These are phyloP conservation scores for Seriola dumerili DNA, from an alignment of 2,113 vertebrate genomes.

Conservation along the genomic window DNA sequence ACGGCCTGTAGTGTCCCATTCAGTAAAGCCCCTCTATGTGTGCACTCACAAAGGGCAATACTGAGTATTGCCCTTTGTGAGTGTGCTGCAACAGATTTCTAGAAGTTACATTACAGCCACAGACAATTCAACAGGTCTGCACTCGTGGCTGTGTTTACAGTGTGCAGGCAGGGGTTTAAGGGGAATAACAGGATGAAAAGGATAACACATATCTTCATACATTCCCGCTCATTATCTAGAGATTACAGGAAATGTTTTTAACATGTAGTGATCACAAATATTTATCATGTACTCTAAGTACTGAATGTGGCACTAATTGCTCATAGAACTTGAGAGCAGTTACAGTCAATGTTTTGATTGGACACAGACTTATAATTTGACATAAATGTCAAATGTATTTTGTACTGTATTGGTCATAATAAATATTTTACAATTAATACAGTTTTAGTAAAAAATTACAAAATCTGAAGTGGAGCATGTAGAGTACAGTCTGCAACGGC, in stretches of 20 bases:
- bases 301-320: not conserved
- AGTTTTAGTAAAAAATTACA: not conserved
- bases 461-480: not conserved
- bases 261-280: conserved; percentile 21
- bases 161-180: conserved; percentile 10
- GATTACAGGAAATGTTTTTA: conserved; percentile 8
- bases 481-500: not conserved
- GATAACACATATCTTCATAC: conserved; percentile 2
- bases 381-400: conserved; percentile 11
- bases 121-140: conserved; percentile 12
- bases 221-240: conserved; percentile 18
- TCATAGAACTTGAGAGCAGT: conserved; percentile 4
- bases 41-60: not conserved
- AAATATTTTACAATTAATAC: not conserved
- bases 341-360: conserved; percentile 9
- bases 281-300: not conserved
- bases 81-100: conserved; percentile 22
- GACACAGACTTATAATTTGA: conserved; percentile 24
- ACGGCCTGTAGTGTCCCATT: not conserved
- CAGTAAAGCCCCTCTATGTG: conserved; percentile 28
- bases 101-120: conserved; percentile 2
- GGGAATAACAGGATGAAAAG: conserved; percentile 15
- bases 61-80: conserved; percentile 20
- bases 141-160: conserved; percentile 8
- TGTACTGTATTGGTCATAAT: not conserved